Evolutionary conservation across 1,140 invertebrate species (phyloP), one percentile per base, ranked within the genome.

Genomic region (Drosophila hydei): DNA sequence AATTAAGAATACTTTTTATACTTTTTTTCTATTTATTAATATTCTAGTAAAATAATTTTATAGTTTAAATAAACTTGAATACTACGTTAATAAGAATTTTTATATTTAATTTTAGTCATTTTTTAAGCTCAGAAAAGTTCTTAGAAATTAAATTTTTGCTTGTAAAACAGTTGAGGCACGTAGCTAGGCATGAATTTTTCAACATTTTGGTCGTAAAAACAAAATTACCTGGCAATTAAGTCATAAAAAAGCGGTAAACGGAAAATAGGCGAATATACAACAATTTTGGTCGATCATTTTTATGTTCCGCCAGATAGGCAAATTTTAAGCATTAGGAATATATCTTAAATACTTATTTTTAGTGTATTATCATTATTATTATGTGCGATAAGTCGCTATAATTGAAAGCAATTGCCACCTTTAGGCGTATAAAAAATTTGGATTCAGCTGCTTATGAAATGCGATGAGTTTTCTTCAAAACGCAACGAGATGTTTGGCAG

Each of bases 371-470:
- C 16, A 42, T 42, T 16, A 16, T 16, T 42, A 16, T 33, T n/a
- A 51, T 70, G 19, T 27, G 19, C 12, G 60, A 54, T 72, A 79
- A 52, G 50, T 12, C 16, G n/a, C 25, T 16, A 45, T 40, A 77
- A 85, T 85, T 79, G 76, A 70, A 74, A 36, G 19, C 36, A 79
- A 77, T 79, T 85, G 73, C 77, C 77, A 77, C 72, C 64, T 87
- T 74, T 62, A 42, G 23, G 40, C 30, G 43, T 43, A 43, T 77
- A 47, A 47, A 51, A 50, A 18, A 45, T 19, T 19, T 6, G n/a
- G 47, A 64, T 63, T 56, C 67, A 84, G 59, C 62, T 79, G 72
- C 21, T 23, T 43, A 85, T 60, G 50, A 48, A 23, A 27, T 67
- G 80, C 87, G 43, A 73, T 65, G 65, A 47, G 27, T 64, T 77